Evolutionary conservation across 2,113 vertebrate genomes (phyloP), one percentile per base, ranked within the genome.

Genomic region (Pao palembangensis): DNA sequence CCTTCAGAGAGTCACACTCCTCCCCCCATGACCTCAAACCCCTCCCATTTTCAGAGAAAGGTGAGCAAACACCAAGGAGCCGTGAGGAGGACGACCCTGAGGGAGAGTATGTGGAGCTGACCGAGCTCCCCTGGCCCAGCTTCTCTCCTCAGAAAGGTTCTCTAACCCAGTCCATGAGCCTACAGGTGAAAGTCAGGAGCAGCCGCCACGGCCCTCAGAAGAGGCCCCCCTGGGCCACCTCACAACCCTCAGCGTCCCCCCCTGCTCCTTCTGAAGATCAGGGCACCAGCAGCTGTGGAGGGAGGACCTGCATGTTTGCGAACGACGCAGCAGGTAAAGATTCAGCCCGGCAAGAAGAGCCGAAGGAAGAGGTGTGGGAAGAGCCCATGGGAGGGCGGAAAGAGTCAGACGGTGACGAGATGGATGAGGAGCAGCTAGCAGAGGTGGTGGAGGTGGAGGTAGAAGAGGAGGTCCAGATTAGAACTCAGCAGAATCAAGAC

Each of bases 21-120:
- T 67, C 47, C 0, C 20, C 10, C 43, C 69, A 47, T 47, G 71
- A 57, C 2, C 25, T 51, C 34, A 63, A 80, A 34, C 64, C 44
- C 0, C 72, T 67, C 52, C 46, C 79, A 6, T 43, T 48, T 4
- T 25, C 63, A 5, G 6, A 64, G 19, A 23, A 76, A 68, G 55
- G 61, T 6, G 68, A 74, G 60, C 85, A 70, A 64, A 80, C 80
- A 25, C 60, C 69, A 16, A 69, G 44, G 11, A 72, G 61, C 31
- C 55, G 73, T 18, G 85, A 83, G 2, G 73, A 67, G 2, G 88
- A 87, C 17, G 90, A 91, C 25, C 83, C 89, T 0, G 93, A 94
- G 84, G 93, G 92, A 3, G 93, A 94, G 34, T 94, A 94, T 1
- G 91, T 93, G 51, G 93, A 92, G 68, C 79, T 94, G 66, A 51